phyloP scores from a whole-genome alignment of 2,797 vertebrate genomes.

The Sebastes itinus region DNA sequence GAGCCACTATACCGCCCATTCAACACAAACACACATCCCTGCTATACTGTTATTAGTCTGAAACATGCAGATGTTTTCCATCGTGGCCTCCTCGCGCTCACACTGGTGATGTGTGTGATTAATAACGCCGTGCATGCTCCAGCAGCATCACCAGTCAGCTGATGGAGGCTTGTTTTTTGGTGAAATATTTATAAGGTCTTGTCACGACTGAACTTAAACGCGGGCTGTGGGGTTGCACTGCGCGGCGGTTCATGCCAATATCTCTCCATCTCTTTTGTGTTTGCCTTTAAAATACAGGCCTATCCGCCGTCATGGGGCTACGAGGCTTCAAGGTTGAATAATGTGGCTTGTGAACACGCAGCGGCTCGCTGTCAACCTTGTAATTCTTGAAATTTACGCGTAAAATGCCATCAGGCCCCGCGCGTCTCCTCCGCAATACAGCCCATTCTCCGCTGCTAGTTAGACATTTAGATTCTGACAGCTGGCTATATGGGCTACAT shows the following conservation, averaged over 20 bases:
- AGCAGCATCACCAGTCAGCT: slow-evolving; percentile 68
- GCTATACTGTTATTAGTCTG: neutral
- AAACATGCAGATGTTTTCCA: slow-evolving; percentile 63
- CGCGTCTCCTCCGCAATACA: slow-evolving; percentile 47
- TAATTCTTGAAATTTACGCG: slow-evolving; percentile 34
- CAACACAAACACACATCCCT: neutral
- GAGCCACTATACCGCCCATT: slow-evolving; percentile 34
- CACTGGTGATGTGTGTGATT: slow-evolving; percentile 25
- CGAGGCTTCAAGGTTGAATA: slow-evolving; percentile 69
- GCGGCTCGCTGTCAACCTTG: slow-evolving; percentile 56
- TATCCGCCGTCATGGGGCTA: neutral
- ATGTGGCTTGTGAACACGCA: slow-evolving; percentile 28
- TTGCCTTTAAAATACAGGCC: slow-evolving; percentile 38
- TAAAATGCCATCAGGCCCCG: slow-evolving; percentile 50
- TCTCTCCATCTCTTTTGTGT: slow-evolving; percentile 22
- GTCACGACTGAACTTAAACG: slow-evolving; percentile 70
- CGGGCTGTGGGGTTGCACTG: slow-evolving; percentile 9
- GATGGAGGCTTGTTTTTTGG: slow-evolving; percentile 68
- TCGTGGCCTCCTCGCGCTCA: slow-evolving; percentile 8
- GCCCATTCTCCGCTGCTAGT: slow-evolving; percentile 39
- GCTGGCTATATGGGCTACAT: slow-evolving; percentile 25
- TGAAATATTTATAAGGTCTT: slow-evolving; percentile 72
- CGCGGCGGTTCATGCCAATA: neutral
- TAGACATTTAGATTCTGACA: slow-evolving; percentile 48
- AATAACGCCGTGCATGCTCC: slow-evolving; percentile 41